phyloP scores from a whole-genome alignment of 2,113 vertebrate genomes.

The Glaucomys volans region DNA sequence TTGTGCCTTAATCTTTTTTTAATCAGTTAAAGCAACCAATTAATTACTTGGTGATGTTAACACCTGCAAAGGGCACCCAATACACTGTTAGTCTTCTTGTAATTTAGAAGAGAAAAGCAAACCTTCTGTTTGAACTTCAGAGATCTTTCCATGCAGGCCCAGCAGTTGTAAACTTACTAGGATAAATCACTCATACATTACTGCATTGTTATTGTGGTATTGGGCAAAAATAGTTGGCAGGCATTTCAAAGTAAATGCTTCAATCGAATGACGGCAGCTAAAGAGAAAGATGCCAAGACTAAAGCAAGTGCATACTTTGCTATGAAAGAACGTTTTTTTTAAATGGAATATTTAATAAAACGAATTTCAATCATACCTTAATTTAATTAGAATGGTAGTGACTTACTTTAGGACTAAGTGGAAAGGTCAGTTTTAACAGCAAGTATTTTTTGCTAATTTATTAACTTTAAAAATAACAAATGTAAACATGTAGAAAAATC shows the following conservation, averaged over 20 bases:
- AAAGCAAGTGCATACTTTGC: slow-evolving; percentile 82
- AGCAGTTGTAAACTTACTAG: slow-evolving; percentile 59
- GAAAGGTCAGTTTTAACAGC: slow-evolving; percentile 1
- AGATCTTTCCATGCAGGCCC: slow-evolving; percentile 57
- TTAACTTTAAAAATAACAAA: slow-evolving; percentile 58
- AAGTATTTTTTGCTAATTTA: slow-evolving; percentile 18
- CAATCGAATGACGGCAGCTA: slow-evolving; percentile 84
- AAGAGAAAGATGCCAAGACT: slow-evolving; percentile 84
- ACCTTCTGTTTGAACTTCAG: not conserved
- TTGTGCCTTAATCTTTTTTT: not conserved
- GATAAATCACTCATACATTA: slow-evolving; percentile 84
- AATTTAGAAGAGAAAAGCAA: slow-evolving; percentile 63
- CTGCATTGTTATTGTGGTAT: slow-evolving; percentile 86
- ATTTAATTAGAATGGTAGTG: slow-evolving; percentile 49
- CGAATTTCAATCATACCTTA: slow-evolving; percentile 72
- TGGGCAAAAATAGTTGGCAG: slow-evolving; percentile 89
- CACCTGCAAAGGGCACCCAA: not conserved
- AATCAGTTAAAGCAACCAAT: not conserved
- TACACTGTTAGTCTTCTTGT: not conserved
- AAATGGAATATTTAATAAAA: slow-evolving; percentile 77
- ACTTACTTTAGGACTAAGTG: slow-evolving; percentile 28
- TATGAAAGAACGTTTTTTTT: slow-evolving; percentile 70
- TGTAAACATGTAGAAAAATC: slow-evolving; percentile 60
- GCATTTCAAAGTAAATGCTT: slow-evolving; percentile 88
- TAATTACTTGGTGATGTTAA: not conserved